Evolutionary conservation across 37 sponge, comb jelly and placozoan genomes (phyloP), one percentile per base, ranked within the genome.

Genomic region (Spongia lamella): DNA sequence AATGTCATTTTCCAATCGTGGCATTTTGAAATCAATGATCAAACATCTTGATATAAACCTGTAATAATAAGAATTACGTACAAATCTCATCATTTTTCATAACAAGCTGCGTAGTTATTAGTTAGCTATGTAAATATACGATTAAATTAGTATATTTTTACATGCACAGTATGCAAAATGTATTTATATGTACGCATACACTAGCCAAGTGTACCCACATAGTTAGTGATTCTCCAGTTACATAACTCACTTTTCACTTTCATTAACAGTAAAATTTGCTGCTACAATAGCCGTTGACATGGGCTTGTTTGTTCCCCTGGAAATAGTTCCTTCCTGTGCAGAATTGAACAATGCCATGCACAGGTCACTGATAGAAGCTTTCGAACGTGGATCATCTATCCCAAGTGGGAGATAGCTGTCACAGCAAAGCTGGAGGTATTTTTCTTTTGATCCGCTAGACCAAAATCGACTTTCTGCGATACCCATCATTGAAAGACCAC

Each of bases 1-100:
- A 19, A 39, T 39, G 1, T 2, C 22, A 15, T 47, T 36, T 3
- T 36, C 40, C 36, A 68, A 26, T 31, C 6, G 34, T 40, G 69
- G 69, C 17, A 2, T 2, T 20, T 26, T 31, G 19, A 66, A 66
- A 11, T 66, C 67, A 29, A 66, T 25, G 22, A 68, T n/a, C 36
- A 68, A 16, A 35, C 49, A 39, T 35, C 49, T 68, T n/a, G 69
- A 37, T n/a, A 25, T 39, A 35, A 26, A 68, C 43, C 69, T 68
- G 43, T 51, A 68, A 35, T 2, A 35, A 30, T 47, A 35, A 37
- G 49, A 31, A 31, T n/a, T n/a, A n/a, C n/a, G n/a, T n/a, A n/a
- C n/a, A n/a, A n/a, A n/a, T n/a, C n/a, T n/a, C n/a, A n/a, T n/a
- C n/a, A n/a, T n/a, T n/a, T n/a, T n/a, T n/a, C n/a, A n/a, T n/a